These are phyloP conservation scores for Pseudoips prasinana DNA, from an alignment of 2,888 invertebrate genomes.

Conservation along the genomic window DNA sequence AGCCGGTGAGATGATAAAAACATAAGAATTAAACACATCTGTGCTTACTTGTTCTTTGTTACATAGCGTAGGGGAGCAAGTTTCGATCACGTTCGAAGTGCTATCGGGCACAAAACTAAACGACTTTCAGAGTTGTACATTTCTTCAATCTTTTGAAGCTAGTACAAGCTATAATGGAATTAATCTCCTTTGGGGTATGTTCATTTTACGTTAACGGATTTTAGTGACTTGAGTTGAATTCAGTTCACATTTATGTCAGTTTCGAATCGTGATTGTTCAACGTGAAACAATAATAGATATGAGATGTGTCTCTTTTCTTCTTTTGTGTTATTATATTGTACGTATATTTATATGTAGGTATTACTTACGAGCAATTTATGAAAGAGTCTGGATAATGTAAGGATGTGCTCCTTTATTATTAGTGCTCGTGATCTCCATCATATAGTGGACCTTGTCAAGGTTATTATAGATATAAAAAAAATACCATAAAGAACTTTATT, in stretches of 20 bases:
- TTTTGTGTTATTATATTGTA: slow-evolving; percentile 10
- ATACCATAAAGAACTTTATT: no score
- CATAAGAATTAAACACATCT: slow-evolving; percentile 40
- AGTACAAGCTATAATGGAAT: slow-evolving; percentile 31
- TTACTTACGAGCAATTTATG: no score
- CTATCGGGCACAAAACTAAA: slow-evolving; percentile 51
- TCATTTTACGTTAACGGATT: slow-evolving; percentile 31
- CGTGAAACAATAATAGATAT: slow-evolving; percentile 6
- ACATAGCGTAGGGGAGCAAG: slow-evolving; percentile 36
- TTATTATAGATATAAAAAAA: no score
- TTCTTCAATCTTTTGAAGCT: slow-evolving; percentile 19
- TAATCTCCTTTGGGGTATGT: slow-evolving; percentile 31
- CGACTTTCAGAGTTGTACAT: slow-evolving; percentile 35
- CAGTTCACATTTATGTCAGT: slow-evolving; percentile 29
- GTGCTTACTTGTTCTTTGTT: slow-evolving; percentile 41
- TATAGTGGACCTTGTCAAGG: no score
- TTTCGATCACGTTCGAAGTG: slow-evolving; percentile 56
- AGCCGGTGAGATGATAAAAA: no score
- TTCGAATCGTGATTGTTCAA: slow-evolving; percentile 24
- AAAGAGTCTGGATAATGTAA: no score
- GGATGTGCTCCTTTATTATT: no score
- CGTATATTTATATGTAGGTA: no score
- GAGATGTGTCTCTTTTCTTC: slow-evolving; percentile 1
- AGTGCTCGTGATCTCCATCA: no score
- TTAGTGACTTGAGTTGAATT: slow-evolving; percentile 3